A percentile compares a stretch with the other conserved stretches of the same genome.
Evolutionary conservation across 2,113 vertebrate species (phyloP).

Genomic region (Crotalus horridus): DNA sequence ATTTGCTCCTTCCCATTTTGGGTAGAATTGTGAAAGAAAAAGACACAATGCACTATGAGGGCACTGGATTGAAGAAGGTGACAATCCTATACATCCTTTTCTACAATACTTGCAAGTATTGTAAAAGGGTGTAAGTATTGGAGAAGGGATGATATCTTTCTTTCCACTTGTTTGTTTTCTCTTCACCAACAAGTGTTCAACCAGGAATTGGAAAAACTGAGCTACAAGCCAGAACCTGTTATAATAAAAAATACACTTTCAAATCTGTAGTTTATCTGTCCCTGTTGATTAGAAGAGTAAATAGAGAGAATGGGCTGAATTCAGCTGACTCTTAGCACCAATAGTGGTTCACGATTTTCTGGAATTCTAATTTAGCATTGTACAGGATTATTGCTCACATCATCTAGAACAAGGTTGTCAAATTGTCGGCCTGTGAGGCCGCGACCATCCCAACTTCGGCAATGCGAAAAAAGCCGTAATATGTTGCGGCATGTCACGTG

Average conservation of each 20-base stretch:
- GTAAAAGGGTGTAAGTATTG: background rate
- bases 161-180: background rate
- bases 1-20: background rate
- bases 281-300: background rate
- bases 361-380: background rate
- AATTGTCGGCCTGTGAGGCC: background rate
- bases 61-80: background rate
- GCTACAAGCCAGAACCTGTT: background rate
- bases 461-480: no score
- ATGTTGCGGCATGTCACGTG: no score
- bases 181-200: background rate
- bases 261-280: background rate
- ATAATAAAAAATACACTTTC: background rate
- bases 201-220: background rate
- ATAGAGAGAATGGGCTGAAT: background rate
- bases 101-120: no score
- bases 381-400: no score
- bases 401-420: background rate
- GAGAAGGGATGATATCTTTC: background rate
- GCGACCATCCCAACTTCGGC: no score
- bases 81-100: background rate
- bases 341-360: background rate
- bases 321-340: background rate
- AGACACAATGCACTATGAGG: background rate
- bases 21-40: background rate